Evolutionary conservation across 2,888 invertebrate species (phyloP).

Genomic region (Phalera bucephala): DNA sequence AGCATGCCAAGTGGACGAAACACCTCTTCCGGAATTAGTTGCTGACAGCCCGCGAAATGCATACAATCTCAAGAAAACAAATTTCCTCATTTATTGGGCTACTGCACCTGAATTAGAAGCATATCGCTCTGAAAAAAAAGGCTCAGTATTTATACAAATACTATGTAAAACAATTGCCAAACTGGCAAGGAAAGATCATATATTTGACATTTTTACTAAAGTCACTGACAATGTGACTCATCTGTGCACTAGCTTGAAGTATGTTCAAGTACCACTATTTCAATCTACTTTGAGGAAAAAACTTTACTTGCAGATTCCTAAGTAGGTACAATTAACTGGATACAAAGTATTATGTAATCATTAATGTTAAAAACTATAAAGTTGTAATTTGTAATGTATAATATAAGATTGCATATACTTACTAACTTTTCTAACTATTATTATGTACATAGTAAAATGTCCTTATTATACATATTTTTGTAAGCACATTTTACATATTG

Average conservation of each 20-base stretch:
- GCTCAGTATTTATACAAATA: constrained; percentile 69
- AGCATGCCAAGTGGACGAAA: constrained; percentile 67
- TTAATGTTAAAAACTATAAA: no score
- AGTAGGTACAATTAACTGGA: constrained; percentile 4
- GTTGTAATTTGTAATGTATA: no score
- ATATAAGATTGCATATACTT: no score
- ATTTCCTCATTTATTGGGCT: constrained; percentile 70
- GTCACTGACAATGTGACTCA: constrained; percentile 53
- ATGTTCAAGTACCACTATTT: constrained; percentile 61
- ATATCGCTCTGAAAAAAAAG: constrained; percentile 54
- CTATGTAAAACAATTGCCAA: constrained; percentile 52
- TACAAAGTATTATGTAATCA: no score
- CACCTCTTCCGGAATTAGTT: constrained; percentile 36
- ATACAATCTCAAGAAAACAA: constrained; percentile 52
- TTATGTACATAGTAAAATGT: no score
- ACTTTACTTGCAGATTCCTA: constrained; percentile 51
- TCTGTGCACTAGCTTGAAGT: constrained; percentile 40
- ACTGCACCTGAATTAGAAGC: constrained; percentile 72
- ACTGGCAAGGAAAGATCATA: constrained; percentile 48
- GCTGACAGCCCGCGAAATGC: constrained; percentile 50
- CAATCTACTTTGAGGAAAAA: constrained; percentile 63
- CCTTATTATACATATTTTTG: no score
- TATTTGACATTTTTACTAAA: constrained; percentile 64
- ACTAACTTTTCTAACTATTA: no score
- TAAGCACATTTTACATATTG: no score